phyloP scores from a whole-genome alignment of 2,113 vertebrate species.

The Speoplatyrhinus poulsoni region DNA sequence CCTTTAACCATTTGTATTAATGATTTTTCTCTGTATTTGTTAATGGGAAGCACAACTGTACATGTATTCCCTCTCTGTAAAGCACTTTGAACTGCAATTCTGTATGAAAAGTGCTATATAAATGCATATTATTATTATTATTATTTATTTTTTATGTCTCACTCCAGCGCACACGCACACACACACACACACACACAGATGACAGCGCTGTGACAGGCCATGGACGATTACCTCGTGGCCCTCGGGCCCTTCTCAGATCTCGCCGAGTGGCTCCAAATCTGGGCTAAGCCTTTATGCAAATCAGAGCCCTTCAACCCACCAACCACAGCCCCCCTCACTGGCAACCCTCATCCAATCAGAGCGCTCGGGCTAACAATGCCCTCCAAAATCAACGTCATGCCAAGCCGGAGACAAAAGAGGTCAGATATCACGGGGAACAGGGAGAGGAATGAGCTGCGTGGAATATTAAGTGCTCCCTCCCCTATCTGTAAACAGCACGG shows the following conservation, averaged over 20 bases:
- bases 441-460: slow-evolving; percentile 60
- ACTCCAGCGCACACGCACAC: slow-evolving; percentile 24
- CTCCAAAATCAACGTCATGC: slow-evolving; percentile 79
- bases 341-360: slow-evolving; percentile 67
- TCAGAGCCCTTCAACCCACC: slow-evolving; percentile 67
- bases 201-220: slow-evolving; percentile 72
- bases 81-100: too few species aligned
- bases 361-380: slow-evolving; percentile 74
- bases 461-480: slow-evolving; percentile 73
- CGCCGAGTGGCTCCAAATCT: slow-evolving; percentile 77
- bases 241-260: slow-evolving; percentile 76
- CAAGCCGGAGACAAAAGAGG: slow-evolving; percentile 76
- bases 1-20: too few species aligned
- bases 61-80: too few species aligned
- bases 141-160: not conserved
- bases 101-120: too few species aligned
- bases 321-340: slow-evolving; percentile 65
- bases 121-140: too few species aligned
- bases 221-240: slow-evolving; percentile 77
- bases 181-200: slow-evolving; percentile 55
- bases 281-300: slow-evolving; percentile 80
- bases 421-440: slow-evolving; percentile 78
- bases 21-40: too few species aligned
- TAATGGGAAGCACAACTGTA: too few species aligned
- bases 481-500: slow-evolving; percentile 68